A percentile compares a stretch with the other conserved stretches of the same genome.
These are phyloP conservation scores for Macrotis lagotis DNA, from an alignment of 2,113 vertebrate species.

Conservation along the genomic window DNA sequence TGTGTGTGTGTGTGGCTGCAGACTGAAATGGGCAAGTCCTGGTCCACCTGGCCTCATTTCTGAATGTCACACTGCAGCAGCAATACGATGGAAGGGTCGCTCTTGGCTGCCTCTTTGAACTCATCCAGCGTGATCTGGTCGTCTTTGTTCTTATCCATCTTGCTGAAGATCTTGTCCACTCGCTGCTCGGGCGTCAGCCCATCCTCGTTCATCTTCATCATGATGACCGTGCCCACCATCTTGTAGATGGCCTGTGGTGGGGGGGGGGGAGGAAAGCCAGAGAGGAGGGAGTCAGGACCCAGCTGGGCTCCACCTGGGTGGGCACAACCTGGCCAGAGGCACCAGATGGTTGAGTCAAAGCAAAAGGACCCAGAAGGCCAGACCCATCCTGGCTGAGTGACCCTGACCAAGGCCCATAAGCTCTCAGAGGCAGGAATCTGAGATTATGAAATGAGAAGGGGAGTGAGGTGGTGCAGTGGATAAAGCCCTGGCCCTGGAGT, in stretches of 20 bases:
- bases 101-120: slow-evolving; percentile 99
- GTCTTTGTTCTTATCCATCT: slow-evolving; percentile 99
- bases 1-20: slow-evolving; percentile 93
- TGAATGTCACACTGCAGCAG: slow-evolving; percentile 99
- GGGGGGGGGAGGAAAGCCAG: slow-evolving; percentile 46
- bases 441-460: neutral
- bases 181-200: slow-evolving; percentile 97
- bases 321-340: no score
- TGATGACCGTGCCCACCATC: slow-evolving; percentile 99
- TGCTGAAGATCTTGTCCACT: slow-evolving; percentile 99
- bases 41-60: slow-evolving; percentile 90
- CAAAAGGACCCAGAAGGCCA: neutral
- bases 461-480: no score
- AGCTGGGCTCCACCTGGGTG: neutral
- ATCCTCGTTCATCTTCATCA: slow-evolving; percentile 99
- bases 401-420: neutral
- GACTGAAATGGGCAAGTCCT: slow-evolving; percentile 99
- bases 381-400: neutral
- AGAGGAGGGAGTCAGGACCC: neutral
- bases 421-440: neutral
- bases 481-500: no score
- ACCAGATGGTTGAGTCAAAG: no score
- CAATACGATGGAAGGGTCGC: slow-evolving; percentile 99
- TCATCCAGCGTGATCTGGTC: slow-evolving; percentile 99
- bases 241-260: slow-evolving; percentile 97